Conservation (phyloP, 2,113 vertebrate genomes). For the Toxostoma redivivum region DNA sequence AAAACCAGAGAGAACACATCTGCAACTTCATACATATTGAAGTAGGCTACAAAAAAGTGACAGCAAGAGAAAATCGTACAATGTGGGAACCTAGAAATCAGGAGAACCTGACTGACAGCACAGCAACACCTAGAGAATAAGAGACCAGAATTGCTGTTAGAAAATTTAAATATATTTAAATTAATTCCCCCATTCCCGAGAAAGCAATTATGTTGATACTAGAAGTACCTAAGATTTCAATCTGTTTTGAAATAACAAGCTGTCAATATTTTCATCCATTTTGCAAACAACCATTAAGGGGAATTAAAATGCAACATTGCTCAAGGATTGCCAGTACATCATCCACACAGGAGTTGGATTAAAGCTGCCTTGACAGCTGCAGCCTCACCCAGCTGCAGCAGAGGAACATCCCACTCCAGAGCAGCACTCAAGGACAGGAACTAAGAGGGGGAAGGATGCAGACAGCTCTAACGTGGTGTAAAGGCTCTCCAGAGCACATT, state of each 20-base stretch:
- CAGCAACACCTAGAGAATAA: neutral
- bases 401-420: fast-evolving
- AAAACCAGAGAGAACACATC: neutral
- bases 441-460: neutral
- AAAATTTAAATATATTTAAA: conserved; percentile 17
- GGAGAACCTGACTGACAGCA: neutral
- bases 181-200: neutral
- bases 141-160: neutral
- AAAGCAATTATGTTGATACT: neutral
- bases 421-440: neutral
- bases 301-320: neutral
- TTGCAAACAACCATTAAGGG: neutral
- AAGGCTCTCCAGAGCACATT: neutral
- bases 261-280: conserved; percentile 19
- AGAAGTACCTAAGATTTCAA: neutral
- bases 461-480: neutral
- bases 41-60: neutral
- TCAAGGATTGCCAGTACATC: neutral
- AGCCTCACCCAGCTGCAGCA: neutral
- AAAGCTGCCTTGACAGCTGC: neutral
- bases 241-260: conserved; percentile 25
- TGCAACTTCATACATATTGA: neutral
- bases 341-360: neutral
- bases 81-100: neutral
- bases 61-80: neutral